Percentiles rank a stretch among this genome's conserved stretches.
phyloP scores from a whole-genome alignment of 1,140 invertebrate genomes.

The Metaphire vulgaris region DNA sequence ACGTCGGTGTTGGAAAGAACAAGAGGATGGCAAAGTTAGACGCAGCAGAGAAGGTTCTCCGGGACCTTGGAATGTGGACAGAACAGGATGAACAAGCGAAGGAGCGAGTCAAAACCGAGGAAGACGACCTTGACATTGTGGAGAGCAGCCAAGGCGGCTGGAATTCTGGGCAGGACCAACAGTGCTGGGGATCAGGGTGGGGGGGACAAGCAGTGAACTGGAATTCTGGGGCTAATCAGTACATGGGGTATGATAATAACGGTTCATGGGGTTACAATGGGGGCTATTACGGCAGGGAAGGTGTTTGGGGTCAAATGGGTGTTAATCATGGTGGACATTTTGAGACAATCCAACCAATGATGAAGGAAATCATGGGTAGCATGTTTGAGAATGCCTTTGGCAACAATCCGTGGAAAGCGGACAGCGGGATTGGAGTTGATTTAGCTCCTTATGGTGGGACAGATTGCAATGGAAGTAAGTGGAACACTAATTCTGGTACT shows the following conservation, averaged over 20 bases:
- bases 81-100: conserved; percentile 16
- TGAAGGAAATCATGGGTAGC: not conserved
- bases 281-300: not conserved
- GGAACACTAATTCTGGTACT: not conserved
- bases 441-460: not conserved
- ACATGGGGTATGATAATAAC: not conserved
- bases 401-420: not conserved
- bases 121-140: not conserved
- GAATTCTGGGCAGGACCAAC: not conserved
- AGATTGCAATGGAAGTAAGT: not conserved
- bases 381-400: not conserved
- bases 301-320: not conserved
- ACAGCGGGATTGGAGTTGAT: not conserved
- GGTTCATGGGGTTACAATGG: not conserved
- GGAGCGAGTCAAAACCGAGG: not conserved
- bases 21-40: conserved; percentile 19
- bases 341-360: not conserved
- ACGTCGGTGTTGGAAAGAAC: conserved; percentile 17
- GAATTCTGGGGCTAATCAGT: too few relatives aligned
- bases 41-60: conserved; percentile 14
- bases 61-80: conserved; percentile 10
- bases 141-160: not conserved
- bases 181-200: not conserved
- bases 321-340: not conserved
- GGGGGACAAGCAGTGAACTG: not conserved